Evolutionary conservation across 2,888 invertebrate genomes (phyloP), one percentile per base, ranked within the genome.

Genomic region (Archips xylosteana): DNA sequence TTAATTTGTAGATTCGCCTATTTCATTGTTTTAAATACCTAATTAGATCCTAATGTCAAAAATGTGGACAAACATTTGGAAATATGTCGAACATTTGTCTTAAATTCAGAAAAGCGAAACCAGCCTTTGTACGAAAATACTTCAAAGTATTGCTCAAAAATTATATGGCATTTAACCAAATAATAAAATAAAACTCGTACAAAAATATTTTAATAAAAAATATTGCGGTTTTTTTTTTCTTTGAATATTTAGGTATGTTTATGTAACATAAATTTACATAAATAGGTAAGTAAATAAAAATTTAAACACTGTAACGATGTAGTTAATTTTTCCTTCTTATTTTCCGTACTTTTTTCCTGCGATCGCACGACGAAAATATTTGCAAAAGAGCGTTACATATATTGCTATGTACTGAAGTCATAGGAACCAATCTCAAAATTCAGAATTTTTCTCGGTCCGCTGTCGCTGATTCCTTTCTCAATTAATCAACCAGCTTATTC

Each of bases 401-500:
- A 3, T 8, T 45, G 9, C 3, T 9, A 23, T 15, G 9, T 54
- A 54, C 6, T 15, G 8, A 49, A 49, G 5, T 13, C 12, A n/a
- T 49, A 12, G 49, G 13, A 13, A 3, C 4, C 13, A 23, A 23
- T 32, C 57, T 10, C 6, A 9, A 3, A 10, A 9, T 32, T 57
- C 23, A 12, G 3, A 9, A 32, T 32, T 32, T 32, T 57, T 57
- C 3, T 49, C 49, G 49, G 13, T 39, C 47, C n/a, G 13, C 23
- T 51, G 10, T 5, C 13, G 49, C 23, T 54, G 54, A 54, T 54
- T 54, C 9, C 49, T n/a, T n/a, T n/a, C 42, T 34, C 6, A 32
- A 39, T 70, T 32, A 64, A 32, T 54, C 47, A 57, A 62, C 34
- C 34, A 63, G 47, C 54, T 23, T 62, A 47, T 9, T 6, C 15